These are phyloP conservation scores for Helarctos malayanus DNA, from an alignment of 2,797 vertebrate species.

Conservation along the genomic window DNA sequence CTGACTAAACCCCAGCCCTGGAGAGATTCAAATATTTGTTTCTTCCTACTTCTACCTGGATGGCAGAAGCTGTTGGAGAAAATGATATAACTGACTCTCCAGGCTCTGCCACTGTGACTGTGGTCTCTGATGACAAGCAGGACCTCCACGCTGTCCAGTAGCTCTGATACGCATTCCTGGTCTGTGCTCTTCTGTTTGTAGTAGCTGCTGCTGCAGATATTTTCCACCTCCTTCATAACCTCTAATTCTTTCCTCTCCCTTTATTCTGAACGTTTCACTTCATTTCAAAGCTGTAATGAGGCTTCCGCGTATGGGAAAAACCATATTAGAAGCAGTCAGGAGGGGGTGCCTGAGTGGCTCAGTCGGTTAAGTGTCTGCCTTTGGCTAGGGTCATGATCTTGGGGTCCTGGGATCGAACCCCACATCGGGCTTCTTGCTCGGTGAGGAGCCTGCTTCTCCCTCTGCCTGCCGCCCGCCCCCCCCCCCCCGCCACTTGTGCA, in stretches of 20 bases:
- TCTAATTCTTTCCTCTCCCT: background rate
- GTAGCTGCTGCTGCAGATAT: background rate
- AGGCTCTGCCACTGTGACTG: background rate
- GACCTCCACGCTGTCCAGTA: rapidly evolving
- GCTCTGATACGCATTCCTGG: background rate
- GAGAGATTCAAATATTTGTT: background rate
- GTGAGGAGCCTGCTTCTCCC: no score
- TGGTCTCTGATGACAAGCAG: background rate
- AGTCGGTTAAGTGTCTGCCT: no score
- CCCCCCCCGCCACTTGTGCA: no score
- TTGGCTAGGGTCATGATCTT: no score
- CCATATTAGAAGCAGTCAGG: background rate
- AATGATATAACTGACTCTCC: background rate
- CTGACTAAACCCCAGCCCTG: background rate
- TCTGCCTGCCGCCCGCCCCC: no score
- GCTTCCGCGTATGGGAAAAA: background rate
- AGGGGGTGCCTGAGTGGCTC: background rate
- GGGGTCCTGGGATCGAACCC: no score
- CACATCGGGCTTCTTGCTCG: no score
- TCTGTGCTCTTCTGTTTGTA: background rate
- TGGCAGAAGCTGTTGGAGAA: background rate
- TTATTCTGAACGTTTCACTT: conserved; percentile 22
- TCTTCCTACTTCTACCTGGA: background rate
- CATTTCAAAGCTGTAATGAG: conserved; percentile 51
- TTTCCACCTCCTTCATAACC: background rate